These are phyloP conservation scores for Scaptomyza hsui DNA, from an alignment of 1,140 invertebrate genomes.

Conservation along the genomic window DNA sequence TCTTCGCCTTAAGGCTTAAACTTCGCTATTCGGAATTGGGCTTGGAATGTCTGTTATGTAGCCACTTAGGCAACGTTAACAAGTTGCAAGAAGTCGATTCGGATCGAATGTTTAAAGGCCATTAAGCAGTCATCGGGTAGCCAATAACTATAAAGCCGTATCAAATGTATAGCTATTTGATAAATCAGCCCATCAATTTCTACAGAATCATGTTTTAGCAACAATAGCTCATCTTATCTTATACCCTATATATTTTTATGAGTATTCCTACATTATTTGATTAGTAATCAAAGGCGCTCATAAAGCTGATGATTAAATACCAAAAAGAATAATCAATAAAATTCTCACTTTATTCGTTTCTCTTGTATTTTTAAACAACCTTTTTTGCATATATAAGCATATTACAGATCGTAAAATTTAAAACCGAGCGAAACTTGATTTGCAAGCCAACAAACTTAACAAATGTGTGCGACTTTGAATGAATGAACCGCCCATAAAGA, in stretches of 20 bases:
- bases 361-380: constrained; percentile 29
- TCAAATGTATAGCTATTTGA: constrained; percentile 40
- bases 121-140: constrained; percentile 22
- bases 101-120: constrained; percentile 26
- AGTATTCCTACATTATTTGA: constrained; percentile 19
- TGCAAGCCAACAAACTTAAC: constrained; percentile 23
- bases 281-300: constrained; percentile 35
- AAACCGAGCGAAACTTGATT: constrained; percentile 65
- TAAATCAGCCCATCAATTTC: constrained; percentile 25
- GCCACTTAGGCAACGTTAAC: constrained; percentile 22
- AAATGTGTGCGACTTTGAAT: constrained; percentile 47
- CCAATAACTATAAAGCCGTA: constrained; percentile 43
- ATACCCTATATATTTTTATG: constrained; percentile 3
- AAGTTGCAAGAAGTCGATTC: constrained; percentile 14
- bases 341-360: constrained; percentile 15
- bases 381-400: constrained; percentile 35
- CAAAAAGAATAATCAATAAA: constrained; percentile 62
- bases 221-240: constrained; percentile 9
- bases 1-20: constrained; percentile 8
- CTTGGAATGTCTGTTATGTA: constrained; percentile 57
- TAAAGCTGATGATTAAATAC: constrained; percentile 49
- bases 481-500: constrained; percentile 51
- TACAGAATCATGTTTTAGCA: constrained; percentile 18
- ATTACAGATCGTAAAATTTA: constrained; percentile 59
- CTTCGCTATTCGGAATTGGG: constrained; percentile 40